These are phyloP conservation scores for Cryptocheilus praepositus DNA, from an alignment of 2,888 invertebrate genomes.

Conservation along the genomic window DNA sequence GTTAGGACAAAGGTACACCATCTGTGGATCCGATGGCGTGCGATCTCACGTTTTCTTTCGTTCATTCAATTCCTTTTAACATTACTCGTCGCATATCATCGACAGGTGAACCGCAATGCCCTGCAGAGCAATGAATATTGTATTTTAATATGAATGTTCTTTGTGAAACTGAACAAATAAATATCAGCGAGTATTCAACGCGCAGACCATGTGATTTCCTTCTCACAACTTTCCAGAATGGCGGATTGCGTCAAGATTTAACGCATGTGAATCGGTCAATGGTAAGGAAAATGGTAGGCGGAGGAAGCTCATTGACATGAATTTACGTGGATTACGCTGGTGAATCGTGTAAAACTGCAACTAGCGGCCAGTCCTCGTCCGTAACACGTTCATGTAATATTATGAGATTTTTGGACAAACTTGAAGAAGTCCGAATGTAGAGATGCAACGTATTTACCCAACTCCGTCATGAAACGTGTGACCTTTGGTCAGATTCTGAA, in stretches of 20 bases:
- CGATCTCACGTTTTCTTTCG: background rate
- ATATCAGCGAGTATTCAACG: conserved; percentile 44
- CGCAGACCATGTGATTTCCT: background rate
- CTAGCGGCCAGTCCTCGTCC: no score
- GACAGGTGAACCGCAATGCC: conserved; percentile 21
- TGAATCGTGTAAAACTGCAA: no score
- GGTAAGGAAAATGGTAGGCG: conserved; percentile 28
- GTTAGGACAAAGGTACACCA: background rate
- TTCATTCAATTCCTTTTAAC: background rate
- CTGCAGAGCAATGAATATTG: conserved; percentile 29
- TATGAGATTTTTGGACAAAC: background rate
- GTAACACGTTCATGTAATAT: no score
- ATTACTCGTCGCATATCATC: background rate
- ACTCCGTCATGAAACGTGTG: background rate
- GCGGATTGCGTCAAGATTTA: background rate
- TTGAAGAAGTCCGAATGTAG: background rate
- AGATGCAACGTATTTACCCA: background rate
- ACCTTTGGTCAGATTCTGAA: conserved; percentile 23
- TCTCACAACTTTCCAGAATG: background rate
- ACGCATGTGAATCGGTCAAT: conserved; percentile 25
- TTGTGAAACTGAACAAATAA: conserved; percentile 48
- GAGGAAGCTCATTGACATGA: background rate
- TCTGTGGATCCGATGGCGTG: background rate
- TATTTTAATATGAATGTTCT: conserved; percentile 52
- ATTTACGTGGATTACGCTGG: no score